Evolutionary conservation across 2,888 invertebrate genomes (phyloP).

Genomic region (Poecilobothrus nobilitatus): DNA sequence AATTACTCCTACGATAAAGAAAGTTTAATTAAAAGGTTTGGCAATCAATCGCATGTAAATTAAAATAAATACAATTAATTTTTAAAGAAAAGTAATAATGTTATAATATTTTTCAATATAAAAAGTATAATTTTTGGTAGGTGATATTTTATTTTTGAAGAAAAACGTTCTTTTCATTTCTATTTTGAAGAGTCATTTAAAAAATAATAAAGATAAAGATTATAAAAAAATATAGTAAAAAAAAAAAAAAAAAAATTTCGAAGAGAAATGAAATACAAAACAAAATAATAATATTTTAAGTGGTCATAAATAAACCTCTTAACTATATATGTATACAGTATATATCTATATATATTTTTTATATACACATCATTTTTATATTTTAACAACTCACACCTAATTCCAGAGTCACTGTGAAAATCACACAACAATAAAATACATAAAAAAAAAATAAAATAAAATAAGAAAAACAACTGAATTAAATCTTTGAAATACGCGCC

Average conservation of each 20-base stretch:
- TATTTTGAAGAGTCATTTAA: neutral
- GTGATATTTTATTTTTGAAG: too few species aligned
- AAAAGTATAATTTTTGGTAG: too few species aligned
- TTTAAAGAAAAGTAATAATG: too few species aligned
- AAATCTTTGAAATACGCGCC: neutral
- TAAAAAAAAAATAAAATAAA: too few species aligned
- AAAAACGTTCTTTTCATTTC: too few species aligned
- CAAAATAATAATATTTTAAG: neutral
- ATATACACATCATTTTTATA: too few species aligned
- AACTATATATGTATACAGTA: neutral
- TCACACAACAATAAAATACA: neutral
- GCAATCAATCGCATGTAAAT: too few species aligned
- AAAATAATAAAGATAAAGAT: neutral
- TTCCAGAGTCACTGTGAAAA: neutral
- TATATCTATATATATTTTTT: neutral
- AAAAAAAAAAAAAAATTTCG: neutral
- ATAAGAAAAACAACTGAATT: neutral
- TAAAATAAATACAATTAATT: too few species aligned
- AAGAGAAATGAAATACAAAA: neutral
- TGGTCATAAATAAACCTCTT: conserved; percentile 1
- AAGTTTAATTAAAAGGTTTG: too few species aligned
- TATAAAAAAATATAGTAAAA: neutral
- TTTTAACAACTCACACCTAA: conserved; percentile 1
- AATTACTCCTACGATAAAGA: too few species aligned
- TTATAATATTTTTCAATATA: too few species aligned